Evolutionary conservation across 2,113 vertebrate species (phyloP).

Genomic region (Gracilinanus agilis): DNA sequence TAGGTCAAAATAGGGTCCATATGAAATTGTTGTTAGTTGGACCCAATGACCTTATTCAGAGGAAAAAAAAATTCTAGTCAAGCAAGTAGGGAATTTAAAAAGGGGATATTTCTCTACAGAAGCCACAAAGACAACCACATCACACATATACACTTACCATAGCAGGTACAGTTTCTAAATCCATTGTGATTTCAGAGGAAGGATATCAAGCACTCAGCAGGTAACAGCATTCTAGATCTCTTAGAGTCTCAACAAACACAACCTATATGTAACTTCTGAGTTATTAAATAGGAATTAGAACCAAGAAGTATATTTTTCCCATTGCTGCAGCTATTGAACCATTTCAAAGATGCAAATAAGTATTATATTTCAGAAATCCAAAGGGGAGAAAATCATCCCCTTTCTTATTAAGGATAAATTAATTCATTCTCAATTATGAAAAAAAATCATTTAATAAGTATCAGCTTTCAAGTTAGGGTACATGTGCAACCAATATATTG

Average conservation of each 20-base stretch:
- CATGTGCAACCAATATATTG: background rate
- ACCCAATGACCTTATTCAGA: conserved; percentile 58
- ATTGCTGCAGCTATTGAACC: background rate
- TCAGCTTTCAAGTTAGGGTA: background rate
- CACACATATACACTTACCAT: conserved; percentile 24
- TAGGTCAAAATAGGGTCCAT: conserved; percentile 64
- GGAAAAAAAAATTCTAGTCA: conserved; percentile 60
- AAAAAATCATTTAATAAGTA: background rate
- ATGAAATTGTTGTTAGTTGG: conserved; percentile 33
- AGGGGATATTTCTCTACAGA: conserved; percentile 55
- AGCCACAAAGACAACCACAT: conserved; percentile 64
- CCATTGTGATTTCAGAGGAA: conserved; percentile 38
- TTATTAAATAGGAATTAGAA: background rate
- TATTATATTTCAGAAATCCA: background rate
- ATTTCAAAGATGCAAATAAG: conserved; percentile 34
- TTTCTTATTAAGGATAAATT: background rate
- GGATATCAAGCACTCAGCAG: conserved; percentile 45
- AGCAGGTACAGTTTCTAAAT: conserved; percentile 36
- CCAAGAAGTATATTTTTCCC: background rate
- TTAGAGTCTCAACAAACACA: conserved; percentile 32
- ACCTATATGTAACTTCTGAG: background rate
- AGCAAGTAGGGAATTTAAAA: conserved; percentile 48
- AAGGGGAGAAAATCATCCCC: background rate
- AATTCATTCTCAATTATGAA: background rate
- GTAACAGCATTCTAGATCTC: conserved; percentile 40